phyloP scores from a whole-genome alignment of 2,113 vertebrate genomes.

The Cercopithecus mona region DNA sequence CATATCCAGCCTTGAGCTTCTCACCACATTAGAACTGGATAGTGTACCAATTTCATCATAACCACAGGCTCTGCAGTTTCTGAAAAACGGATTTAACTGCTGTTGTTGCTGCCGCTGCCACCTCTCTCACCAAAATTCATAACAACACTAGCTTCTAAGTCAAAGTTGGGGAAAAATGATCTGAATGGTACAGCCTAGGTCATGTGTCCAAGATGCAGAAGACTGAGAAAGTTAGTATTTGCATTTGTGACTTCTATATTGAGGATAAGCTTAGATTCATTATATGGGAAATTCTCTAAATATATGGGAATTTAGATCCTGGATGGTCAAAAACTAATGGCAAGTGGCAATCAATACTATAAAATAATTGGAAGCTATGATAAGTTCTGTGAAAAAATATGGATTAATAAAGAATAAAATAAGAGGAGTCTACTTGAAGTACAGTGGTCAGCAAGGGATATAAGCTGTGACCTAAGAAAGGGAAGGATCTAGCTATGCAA shows the following conservation, averaged over 20 bases:
- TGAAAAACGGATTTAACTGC: not conserved
- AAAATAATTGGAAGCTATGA: not conserved
- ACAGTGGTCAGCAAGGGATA: not conserved
- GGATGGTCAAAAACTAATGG: not conserved
- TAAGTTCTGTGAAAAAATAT: not conserved
- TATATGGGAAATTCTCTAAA: not conserved
- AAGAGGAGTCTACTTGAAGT: not conserved
- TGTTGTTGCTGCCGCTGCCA: not conserved
- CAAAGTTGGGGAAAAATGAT: not conserved
- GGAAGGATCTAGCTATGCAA: not conserved
- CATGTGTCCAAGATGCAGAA: not conserved
- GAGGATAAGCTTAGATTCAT: not conserved
- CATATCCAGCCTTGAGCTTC: fast-evolving
- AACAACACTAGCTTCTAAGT: not conserved
- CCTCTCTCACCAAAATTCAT: not conserved
- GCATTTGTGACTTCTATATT: not conserved
- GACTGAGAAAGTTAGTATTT: not conserved
- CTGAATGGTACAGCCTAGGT: not conserved
- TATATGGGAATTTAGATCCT: not conserved
- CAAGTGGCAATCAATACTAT: not conserved
- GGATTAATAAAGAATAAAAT: not conserved
- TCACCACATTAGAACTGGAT: not conserved
- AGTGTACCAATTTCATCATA: not conserved
- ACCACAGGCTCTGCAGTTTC: not conserved
- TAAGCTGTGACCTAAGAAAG: not conserved